These are phyloP conservation scores for Numida meleagris DNA, from an alignment of 2,113 vertebrate species.

Conservation along the genomic window DNA sequence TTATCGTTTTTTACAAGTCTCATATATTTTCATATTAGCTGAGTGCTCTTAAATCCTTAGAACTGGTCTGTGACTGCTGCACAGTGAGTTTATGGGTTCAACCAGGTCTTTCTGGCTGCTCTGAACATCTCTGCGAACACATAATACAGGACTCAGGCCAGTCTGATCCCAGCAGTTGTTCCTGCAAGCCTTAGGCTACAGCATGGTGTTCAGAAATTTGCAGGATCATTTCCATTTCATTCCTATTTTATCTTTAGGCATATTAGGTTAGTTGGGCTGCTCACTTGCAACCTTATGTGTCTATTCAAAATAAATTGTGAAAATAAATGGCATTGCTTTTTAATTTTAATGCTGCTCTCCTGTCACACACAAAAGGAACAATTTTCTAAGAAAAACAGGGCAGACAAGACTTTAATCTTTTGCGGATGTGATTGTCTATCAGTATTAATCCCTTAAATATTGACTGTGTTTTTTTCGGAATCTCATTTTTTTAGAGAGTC, in stretches of 20 bases:
- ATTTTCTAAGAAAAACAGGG: neutral
- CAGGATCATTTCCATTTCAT: neutral
- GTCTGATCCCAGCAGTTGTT: neutral
- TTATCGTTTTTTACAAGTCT: neutral
- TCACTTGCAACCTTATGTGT: neutral
- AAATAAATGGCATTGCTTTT: neutral
- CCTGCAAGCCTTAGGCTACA: neutral
- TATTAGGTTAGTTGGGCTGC: neutral
- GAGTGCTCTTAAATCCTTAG: neutral
- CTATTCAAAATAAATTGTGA: neutral
- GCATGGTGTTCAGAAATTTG: neutral
- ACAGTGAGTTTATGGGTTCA: neutral
- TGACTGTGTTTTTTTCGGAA: neutral
- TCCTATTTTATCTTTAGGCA: neutral
- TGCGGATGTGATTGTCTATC: neutral
- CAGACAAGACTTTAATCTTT: neutral
- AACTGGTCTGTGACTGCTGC: neutral
- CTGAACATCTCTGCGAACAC: neutral
- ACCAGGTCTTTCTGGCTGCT: neutral
- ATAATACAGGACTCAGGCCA: rapidly evolving
- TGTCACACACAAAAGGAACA: neutral
- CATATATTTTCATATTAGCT: neutral
- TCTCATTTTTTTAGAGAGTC: neutral
- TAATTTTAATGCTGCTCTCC: neutral
- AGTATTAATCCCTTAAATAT: neutral